phyloP scores from a whole-genome alignment of 2,888 invertebrate genomes.

The Ornithoptera alexandrae region DNA sequence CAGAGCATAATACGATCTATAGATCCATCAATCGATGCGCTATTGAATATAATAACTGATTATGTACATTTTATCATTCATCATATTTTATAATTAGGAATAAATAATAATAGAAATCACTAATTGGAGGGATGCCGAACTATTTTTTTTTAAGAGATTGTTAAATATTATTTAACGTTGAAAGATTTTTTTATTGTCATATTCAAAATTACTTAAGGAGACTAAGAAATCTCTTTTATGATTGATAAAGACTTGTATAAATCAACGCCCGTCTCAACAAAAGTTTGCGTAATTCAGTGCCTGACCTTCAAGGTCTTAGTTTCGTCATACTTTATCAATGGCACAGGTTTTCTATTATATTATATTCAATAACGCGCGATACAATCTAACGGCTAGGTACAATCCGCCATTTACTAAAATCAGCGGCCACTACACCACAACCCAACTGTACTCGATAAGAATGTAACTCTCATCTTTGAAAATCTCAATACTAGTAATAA shows the following conservation, averaged over 20 bases:
- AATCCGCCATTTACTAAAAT: constrained; percentile 70
- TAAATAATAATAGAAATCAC: neutral
- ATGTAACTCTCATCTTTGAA: neutral
- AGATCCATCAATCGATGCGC: constrained; percentile 64
- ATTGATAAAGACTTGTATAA: neutral
- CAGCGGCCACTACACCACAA: constrained; percentile 69
- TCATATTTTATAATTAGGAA: constrained; percentile 29
- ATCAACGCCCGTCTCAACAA: neutral
- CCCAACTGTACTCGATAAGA: constrained; percentile 50
- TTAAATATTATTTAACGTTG: neutral
- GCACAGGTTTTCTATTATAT: constrained; percentile 35
- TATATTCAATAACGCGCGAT: constrained; percentile 58
- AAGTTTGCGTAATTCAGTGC: no score
- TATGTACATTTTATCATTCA: constrained; percentile 26
- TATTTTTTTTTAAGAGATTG: neutral
- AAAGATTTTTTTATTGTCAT: neutral
- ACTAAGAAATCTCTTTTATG: neutral
- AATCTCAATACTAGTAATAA: neutral
- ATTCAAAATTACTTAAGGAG: neutral
- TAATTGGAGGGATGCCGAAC: neutral
- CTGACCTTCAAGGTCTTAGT: neutral
- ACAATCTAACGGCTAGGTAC: constrained; percentile 72
- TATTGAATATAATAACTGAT: constrained; percentile 58
- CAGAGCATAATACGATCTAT: constrained; percentile 65
- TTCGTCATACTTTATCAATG: neutral